These are phyloP conservation scores for Corythornis madagascariensis DNA, from an alignment of 2,113 vertebrate genomes.

Conservation along the genomic window DNA sequence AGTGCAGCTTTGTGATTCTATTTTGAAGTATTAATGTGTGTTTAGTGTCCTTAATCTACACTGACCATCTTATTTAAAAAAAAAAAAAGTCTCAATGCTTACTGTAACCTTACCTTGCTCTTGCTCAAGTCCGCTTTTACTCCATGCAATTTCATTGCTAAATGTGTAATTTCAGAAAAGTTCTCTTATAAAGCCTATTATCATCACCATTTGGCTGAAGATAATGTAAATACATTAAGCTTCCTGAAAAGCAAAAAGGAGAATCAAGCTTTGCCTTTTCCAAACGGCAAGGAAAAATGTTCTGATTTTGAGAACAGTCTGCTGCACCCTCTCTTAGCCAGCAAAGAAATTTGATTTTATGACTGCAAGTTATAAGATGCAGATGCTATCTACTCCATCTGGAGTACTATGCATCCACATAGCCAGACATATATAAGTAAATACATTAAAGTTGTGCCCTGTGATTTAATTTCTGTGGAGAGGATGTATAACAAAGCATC, in stretches of 20 bases:
- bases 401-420: accelerated
- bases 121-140: background rate
- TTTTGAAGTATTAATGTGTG: background rate
- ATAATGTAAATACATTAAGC: background rate
- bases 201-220: background rate
- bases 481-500: background rate
- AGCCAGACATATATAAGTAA: accelerated
- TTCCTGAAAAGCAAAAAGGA: background rate
- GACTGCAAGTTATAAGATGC: background rate
- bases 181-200: background rate
- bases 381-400: background rate
- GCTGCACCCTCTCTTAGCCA: background rate
- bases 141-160: background rate
- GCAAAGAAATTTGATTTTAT: background rate
- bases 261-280: background rate
- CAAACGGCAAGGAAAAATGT: background rate
- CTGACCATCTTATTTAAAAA: background rate
- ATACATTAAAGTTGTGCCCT: background rate
- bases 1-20: background rate
- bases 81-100: background rate
- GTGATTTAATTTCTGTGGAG: background rate
- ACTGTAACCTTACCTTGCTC: background rate
- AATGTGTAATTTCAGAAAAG: background rate
- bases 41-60: background rate
- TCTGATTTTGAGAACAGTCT: background rate